Evolutionary conservation across 2,797 vertebrate species (phyloP).

Genomic region (Aphelocoma californica): DNA sequence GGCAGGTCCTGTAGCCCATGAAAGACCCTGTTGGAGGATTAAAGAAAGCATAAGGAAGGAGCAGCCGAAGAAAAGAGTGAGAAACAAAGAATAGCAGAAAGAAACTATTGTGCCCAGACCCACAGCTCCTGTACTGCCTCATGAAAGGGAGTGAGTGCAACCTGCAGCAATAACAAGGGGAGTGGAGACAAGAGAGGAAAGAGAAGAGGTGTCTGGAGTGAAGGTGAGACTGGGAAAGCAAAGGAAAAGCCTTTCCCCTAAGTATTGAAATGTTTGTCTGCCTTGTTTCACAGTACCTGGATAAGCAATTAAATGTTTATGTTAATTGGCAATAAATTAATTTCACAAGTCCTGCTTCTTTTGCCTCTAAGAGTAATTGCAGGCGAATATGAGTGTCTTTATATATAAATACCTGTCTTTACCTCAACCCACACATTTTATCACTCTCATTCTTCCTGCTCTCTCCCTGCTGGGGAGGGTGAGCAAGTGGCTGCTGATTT

Average conservation of each 20-base stretch:
- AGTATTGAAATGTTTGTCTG: neutral
- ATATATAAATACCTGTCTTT: neutral
- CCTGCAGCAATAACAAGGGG: neutral
- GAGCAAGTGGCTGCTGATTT: neutral
- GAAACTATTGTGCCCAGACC: neutral
- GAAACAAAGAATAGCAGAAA: neutral
- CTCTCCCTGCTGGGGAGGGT: neutral
- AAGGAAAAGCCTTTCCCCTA: neutral
- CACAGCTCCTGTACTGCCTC: neutral
- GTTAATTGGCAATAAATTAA: neutral
- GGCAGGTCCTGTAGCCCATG: neutral
- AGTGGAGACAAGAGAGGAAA: neutral
- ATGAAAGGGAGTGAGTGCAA: neutral
- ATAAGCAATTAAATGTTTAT: neutral
- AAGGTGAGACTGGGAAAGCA: neutral
- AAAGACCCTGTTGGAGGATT: neutral
- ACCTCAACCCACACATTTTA: neutral
- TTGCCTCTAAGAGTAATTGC: neutral
- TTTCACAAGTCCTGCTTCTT: neutral
- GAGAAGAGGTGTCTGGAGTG: neutral
- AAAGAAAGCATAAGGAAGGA: neutral
- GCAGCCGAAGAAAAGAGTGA: neutral
- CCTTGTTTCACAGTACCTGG: neutral
- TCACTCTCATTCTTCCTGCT: neutral
- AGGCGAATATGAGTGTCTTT: neutral